phyloP scores from a whole-genome alignment of 2,888 invertebrate species.

The Entomobrya proxima region DNA sequence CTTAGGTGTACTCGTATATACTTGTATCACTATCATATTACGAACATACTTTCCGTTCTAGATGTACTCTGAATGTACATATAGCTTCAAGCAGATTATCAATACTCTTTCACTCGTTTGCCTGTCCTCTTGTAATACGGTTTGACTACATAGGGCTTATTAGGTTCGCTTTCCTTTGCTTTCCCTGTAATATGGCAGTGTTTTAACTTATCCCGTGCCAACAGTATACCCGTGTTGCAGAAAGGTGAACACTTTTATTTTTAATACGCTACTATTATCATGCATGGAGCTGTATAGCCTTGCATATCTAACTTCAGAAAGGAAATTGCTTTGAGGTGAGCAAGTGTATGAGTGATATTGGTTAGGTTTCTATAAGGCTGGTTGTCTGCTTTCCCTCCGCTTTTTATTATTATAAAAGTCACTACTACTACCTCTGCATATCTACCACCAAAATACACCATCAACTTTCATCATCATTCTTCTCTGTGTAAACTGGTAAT shows the following conservation, averaged over 20 bases:
- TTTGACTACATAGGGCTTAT: background rate
- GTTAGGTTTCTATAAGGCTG: conserved; percentile 32
- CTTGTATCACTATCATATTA: too few relatives aligned
- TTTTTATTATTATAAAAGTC: conserved; percentile 12
- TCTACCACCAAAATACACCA: background rate
- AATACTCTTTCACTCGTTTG: background rate
- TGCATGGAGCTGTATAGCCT: conserved; percentile 15
- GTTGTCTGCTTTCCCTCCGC: conserved; percentile 57
- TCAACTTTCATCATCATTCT: conserved; percentile 35
- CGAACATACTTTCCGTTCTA: too few relatives aligned
- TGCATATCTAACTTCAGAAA: background rate
- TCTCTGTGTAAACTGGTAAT: background rate
- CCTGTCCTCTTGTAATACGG: background rate
- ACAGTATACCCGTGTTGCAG: background rate
- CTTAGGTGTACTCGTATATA: background rate
- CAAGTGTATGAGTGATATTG: background rate
- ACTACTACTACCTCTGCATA: background rate
- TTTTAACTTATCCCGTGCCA: too few relatives aligned
- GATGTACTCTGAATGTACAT: background rate
- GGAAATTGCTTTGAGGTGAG: conserved; percentile 17
- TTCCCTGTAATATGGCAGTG: background rate
- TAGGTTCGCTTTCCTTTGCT: background rate
- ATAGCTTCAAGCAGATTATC: background rate
- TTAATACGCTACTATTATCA: conserved; percentile 51
- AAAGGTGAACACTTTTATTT: conserved; percentile 42